These are phyloP conservation scores for Peromyscus polionotus DNA, from an alignment of 2,113 vertebrate genomes.

Conservation along the genomic window DNA sequence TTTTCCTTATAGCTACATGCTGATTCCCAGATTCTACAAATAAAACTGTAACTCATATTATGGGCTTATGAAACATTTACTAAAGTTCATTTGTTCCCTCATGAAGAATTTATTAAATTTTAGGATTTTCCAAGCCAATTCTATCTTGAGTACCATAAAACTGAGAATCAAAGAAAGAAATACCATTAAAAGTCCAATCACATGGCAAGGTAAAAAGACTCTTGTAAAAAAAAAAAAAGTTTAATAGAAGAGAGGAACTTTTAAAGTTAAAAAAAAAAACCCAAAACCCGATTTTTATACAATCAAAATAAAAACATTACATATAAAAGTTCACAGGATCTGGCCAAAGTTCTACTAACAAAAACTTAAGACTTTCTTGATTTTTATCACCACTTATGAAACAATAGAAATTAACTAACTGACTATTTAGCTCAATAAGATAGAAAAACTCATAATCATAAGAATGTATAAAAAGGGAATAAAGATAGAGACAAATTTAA, in stretches of 20 bases:
- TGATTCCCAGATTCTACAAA: conserved; percentile 16
- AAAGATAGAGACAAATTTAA: neutral
- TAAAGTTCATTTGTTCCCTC: conserved; percentile 11
- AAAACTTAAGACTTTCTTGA: neutral
- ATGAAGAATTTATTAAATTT: conserved; percentile 51
- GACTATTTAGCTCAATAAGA: neutral
- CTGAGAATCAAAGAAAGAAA: conserved; percentile 33
- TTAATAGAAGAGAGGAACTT: conserved; percentile 28
- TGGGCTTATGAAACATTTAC: conserved; percentile 25
- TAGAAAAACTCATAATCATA: neutral
- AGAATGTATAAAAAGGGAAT: neutral
- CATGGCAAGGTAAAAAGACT: neutral
- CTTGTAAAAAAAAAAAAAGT: conserved; percentile 39
- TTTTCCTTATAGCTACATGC: neutral
- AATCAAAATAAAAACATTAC: conserved; percentile 19
- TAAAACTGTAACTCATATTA: conserved; percentile 35
- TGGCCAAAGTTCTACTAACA: neutral
- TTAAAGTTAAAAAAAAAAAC: neutral
- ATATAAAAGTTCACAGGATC: conserved; percentile 21
- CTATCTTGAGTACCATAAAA: conserved; percentile 40
- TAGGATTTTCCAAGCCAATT: conserved; percentile 29
- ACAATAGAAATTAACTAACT: neutral
- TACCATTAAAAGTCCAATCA: conserved; percentile 39
- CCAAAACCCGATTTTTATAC: neutral
- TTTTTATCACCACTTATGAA: neutral